Evolutionary conservation across 2,113 vertebrate genomes (phyloP).

Genomic region (Leptocoma aspasia): DNA sequence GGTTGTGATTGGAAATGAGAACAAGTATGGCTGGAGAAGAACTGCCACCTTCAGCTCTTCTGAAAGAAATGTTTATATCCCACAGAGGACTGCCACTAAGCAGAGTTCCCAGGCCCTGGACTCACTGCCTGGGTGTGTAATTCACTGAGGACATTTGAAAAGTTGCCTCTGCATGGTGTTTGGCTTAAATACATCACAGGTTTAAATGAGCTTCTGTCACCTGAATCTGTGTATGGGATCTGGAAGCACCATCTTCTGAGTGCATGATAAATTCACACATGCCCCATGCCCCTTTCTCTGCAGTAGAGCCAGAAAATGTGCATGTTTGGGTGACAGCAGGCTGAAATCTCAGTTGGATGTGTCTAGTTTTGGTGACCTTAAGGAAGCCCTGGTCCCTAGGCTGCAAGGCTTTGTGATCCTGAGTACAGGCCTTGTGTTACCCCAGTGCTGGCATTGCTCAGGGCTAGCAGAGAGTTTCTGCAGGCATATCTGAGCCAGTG

Average conservation of each 20-base stretch:
- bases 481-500: rapidly evolving
- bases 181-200: not conserved
- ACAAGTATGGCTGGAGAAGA: not conserved
- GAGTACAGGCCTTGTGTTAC: not conserved
- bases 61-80: not conserved
- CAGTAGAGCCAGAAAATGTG: not conserved
- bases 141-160: not conserved
- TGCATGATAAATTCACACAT: not conserved
- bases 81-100: not conserved
- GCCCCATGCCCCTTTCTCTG: not conserved
- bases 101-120: not conserved
- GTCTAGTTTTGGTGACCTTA: not conserved
- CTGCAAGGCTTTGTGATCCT: not conserved
- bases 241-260: not conserved
- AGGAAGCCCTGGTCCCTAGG: not conserved
- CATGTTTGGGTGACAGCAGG: not conserved
- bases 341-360: not conserved
- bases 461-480: not conserved
- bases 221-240: not conserved
- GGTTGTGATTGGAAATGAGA: not conserved
- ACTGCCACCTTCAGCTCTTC: not conserved
- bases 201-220: not conserved
- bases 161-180: not conserved
- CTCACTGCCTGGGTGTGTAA: not conserved
- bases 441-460: not conserved